These are phyloP conservation scores for Enteromius radiatus DNA, from an alignment of 2,797 vertebrate species.

Conservation along the genomic window DNA sequence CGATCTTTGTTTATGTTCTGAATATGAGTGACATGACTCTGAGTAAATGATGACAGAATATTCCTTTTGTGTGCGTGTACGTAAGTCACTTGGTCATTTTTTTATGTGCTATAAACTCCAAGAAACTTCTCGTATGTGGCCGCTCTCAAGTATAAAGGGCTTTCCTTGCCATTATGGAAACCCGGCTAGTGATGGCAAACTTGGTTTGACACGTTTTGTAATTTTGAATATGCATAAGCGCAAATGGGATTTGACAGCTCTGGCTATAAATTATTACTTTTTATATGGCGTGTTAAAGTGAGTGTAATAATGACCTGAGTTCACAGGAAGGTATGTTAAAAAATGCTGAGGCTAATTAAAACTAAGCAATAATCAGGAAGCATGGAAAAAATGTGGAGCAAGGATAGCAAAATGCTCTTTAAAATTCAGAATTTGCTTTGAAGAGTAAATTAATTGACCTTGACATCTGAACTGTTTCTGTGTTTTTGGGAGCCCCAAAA, in stretches of 20 bases:
- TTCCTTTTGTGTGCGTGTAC: too few relatives aligned
- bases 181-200: too few relatives aligned
- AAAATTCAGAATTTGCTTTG: constrained; percentile 6
- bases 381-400: neutral
- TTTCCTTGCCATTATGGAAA: too few relatives aligned
- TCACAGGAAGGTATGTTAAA: neutral
- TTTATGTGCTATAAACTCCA: too few relatives aligned
- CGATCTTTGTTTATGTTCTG: too few relatives aligned
- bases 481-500: neutral
- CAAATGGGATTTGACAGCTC: neutral
- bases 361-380: neutral
- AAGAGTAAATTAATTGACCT: constrained; percentile 14
- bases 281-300: neutral
- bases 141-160: too few relatives aligned
- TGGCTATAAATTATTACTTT: neutral
- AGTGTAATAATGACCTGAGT: neutral
- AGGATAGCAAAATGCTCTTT: neutral
- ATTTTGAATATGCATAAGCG: neutral
- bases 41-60: neutral
- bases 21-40: neutral
- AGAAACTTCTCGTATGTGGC: too few relatives aligned
- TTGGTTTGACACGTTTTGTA: neutral
- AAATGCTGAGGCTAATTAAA: constrained; percentile 15
- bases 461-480: neutral
- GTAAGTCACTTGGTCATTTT: too few relatives aligned